Evolutionary conservation across 2,113 vertebrate species (phyloP).

Genomic region (Mesoclemmys tuberculata): DNA sequence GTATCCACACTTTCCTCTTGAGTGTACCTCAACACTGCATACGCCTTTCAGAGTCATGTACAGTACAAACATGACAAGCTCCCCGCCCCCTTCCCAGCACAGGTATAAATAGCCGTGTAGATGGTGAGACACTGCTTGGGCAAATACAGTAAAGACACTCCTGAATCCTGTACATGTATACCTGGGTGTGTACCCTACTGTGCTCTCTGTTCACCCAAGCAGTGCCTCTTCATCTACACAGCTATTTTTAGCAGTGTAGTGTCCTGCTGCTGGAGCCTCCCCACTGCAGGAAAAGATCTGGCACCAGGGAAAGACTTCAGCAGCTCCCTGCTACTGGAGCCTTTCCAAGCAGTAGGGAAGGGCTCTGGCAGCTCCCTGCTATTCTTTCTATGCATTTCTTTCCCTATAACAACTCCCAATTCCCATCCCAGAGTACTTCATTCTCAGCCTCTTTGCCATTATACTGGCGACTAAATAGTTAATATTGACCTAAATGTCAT

Average conservation of each 20-base stretch:
- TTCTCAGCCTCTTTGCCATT: background rate
- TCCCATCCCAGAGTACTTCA: background rate
- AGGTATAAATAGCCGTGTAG: background rate
- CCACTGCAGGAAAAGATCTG: too few relatives aligned
- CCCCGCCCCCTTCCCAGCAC: too few relatives aligned
- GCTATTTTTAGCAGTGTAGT: background rate
- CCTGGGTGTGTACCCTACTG: background rate
- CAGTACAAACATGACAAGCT: background rate
- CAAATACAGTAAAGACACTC: background rate
- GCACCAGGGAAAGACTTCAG: too few relatives aligned
- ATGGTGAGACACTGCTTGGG: background rate
- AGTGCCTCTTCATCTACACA: background rate
- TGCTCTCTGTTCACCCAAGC: background rate
- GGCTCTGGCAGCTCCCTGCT: background rate
- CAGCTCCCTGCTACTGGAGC: too few relatives aligned
- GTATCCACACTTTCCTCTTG: background rate
- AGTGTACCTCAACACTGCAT: background rate
- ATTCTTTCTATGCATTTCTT: background rate
- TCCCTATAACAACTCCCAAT: background rate
- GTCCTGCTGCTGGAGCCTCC: too few relatives aligned
- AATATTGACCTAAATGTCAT: background rate
- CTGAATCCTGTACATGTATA: background rate
- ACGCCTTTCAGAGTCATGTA: background rate
- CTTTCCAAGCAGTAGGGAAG: too few relatives aligned
- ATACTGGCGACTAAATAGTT: background rate